A percentile compares a stretch with the other conserved stretches of the same genome.
phyloP scores from a whole-genome alignment of 2,888 invertebrate genomes.

The Endotricha flammealis region DNA sequence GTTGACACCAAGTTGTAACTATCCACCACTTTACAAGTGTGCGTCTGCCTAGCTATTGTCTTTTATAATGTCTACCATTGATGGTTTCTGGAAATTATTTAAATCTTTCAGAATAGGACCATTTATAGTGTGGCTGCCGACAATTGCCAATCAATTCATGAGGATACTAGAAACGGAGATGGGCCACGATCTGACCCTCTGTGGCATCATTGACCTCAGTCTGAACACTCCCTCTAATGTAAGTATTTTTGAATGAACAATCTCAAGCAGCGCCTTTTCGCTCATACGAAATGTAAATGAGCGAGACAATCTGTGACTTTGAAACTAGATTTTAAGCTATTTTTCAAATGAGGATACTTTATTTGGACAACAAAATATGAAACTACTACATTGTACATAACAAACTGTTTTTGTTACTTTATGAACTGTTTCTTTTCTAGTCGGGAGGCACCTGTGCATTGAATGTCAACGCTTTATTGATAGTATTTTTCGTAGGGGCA shows the following conservation, averaged over 20 bases:
- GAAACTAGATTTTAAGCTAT: too few relatives aligned
- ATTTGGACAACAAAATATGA: too few relatives aligned
- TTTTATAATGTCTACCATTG: background rate
- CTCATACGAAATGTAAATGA: too few relatives aligned
- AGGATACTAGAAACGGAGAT: conserved; percentile 42
- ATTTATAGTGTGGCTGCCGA: conserved; percentile 56
- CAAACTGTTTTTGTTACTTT: too few relatives aligned
- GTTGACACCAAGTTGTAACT: too few relatives aligned
- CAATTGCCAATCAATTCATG: conserved; percentile 50
- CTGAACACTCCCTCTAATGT: conserved; percentile 29
- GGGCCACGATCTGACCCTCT: conserved; percentile 41
- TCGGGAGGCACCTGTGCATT: conserved; percentile 50
- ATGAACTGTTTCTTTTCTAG: too few relatives aligned
- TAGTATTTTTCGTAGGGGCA: conserved; percentile 40
- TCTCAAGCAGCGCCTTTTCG: too few relatives aligned
- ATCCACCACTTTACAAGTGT: too few relatives aligned
- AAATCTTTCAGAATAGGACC: conserved; percentile 32
- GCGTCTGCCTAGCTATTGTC: conserved; percentile 14
- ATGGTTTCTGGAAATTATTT: background rate
- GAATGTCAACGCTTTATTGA: conserved; percentile 40
- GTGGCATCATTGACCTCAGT: conserved; percentile 35
- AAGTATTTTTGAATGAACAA: conserved; percentile 25
- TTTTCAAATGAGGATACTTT: too few relatives aligned
- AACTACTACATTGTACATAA: too few relatives aligned
- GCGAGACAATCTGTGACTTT: too few relatives aligned